Conservation (phyloP, 2,113 vertebrate species). For the Amblyornis subalaris region DNA sequence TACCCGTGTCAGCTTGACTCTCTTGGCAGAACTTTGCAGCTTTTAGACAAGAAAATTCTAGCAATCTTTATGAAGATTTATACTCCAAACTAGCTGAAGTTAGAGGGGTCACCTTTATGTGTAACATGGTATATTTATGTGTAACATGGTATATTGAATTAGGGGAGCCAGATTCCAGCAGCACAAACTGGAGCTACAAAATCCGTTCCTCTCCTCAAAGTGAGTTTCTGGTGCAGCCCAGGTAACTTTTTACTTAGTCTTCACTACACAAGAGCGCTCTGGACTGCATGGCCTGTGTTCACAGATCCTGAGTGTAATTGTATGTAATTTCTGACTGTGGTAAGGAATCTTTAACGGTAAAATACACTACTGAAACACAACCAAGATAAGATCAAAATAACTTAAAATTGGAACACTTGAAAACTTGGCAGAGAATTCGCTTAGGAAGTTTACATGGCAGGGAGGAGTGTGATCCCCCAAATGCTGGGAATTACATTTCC, state of each 20-base stretch:
- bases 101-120: background rate
- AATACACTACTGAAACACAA: background rate
- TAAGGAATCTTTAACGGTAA: background rate
- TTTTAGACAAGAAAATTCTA: background rate
- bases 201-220: background rate
- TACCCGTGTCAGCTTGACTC: fast-evolving
- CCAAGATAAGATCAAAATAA: constrained; percentile 19
- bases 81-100: background rate
- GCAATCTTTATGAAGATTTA: background rate
- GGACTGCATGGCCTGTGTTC: background rate
- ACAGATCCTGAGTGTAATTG: background rate
- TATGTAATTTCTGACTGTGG: background rate
- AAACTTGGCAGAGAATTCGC: background rate
- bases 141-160: background rate
- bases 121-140: background rate
- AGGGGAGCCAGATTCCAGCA: background rate
- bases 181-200: background rate
- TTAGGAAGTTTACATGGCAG: constrained; percentile 32
- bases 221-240: background rate
- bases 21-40: background rate
- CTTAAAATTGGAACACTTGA: constrained; percentile 18
- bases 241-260: background rate
- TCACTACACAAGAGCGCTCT: background rate
- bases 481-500: constrained; percentile 9
- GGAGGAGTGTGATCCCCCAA: constrained; percentile 10